Evolutionary conservation across 2,888 invertebrate genomes (phyloP), one percentile per base, ranked within the genome.

Genomic region (Heliconius charithonia): DNA sequence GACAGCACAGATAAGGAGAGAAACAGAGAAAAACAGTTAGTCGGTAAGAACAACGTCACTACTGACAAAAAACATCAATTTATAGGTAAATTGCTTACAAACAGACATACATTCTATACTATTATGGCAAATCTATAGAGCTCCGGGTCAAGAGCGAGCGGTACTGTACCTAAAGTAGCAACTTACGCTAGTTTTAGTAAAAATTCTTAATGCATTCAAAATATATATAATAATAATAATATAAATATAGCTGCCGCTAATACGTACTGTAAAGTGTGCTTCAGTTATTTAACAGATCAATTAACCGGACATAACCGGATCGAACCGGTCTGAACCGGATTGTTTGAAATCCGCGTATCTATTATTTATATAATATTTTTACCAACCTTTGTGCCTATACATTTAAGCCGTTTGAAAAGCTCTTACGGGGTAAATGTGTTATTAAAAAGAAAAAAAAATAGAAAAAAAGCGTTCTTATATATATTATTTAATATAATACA

Each of bases 121-220:
- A 94, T 92, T 93, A 94, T 94, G 94, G 93, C 94, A 93, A 93
- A 92, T 69, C 90, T 87, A 91, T 90, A 89, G 89, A 83, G 80
- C 83, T 82, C 79, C 82, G 81, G 79, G 81, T 79, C 77, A 82
- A 80, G 82, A 82, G 72, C 80, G 83, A 80, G 87, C 85, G 85
- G 87, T 82, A 83, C 77, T 80, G 78, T 84, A 87, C 76, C 91
- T 90, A 90, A 89, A 89, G 85, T 89, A 90, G 91, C 91, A 88
- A 88, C 92, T 94, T 93, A 93, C 85, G 88, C 93, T 94, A 92
- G 89, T 90, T 93, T 94, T 94, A 94, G 94, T 94, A 94, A 94
- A 94, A 94, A 94, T n/a, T 93, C 90, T 94, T 94, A 93, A 94
- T 93, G 88, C 92, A 93, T 93, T 93, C 94, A 93, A 94, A 91